Base-by-base conservation (phyloP, 2,797 vertebrate genomes). In the Pseudopleuronectes americanus region DNA sequence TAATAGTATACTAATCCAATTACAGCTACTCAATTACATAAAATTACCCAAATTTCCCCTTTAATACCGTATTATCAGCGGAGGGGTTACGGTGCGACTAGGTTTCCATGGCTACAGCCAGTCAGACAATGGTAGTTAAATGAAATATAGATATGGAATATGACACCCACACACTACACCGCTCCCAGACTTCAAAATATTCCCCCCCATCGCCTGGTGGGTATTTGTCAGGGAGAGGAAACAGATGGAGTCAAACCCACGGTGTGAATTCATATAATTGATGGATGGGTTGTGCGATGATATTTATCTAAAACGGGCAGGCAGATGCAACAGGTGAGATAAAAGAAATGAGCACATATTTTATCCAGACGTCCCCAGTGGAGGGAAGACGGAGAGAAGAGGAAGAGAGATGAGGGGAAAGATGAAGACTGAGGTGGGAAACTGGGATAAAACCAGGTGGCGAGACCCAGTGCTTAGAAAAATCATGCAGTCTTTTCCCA, bases 71-170 rank as follows among this genome's bases (percentile, higher is more conserved):
- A 84, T 84, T 77, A 84, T 68, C 80, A 74, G 12, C 3, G 8
- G 17, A 80, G 76, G 87, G 87, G 87, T 84, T 77, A 81, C 56
- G 17, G 69, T 76, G 71, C 41, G 9, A 62, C 70, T 54, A 17
- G n/a, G 88, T 90, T 90, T 77, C 92, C 86, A 84, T 92, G 88
- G 66, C 81, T 83, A 90, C 90, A 71, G 83, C 58, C 74, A 45
- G 73, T 81, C 81, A 79, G 55, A 70, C 23, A 55, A 19, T 48
- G 1, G 47, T 43, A 61, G 78, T 61, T 84, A 74, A 87, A 87
- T 87, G 71, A 89, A 89, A 87, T 75, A 75, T 76, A 70, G 74
- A 84, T 24, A 79, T 62, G 76, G 73, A 84, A 88, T 65, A 64
- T 45, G 77, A 89, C 81, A 84, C 84, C 2, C 87, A 59, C 64